A percentile compares a stretch with the other conserved stretches of the same genome.
Conservation (phyloP, 2,113 vertebrate genomes). For the Paramisgurnus dabryanus region DNA sequence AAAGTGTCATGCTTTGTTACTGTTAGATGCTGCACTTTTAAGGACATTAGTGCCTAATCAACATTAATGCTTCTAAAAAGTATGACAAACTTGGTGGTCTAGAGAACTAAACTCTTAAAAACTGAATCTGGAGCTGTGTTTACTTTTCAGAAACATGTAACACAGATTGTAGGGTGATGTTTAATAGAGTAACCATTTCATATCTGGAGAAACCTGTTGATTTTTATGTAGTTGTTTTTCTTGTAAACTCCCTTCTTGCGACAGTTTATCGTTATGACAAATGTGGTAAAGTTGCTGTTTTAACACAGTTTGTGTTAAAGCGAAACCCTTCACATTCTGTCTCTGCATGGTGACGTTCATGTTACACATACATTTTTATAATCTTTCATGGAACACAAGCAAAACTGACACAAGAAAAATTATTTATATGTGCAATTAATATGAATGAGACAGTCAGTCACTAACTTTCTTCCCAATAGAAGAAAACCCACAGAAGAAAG, state of each 20-base stretch:
- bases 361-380: too few species aligned
- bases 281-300: neutral
- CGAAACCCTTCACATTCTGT: neutral
- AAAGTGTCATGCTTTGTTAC: slow-evolving; percentile 10
- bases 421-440: too few species aligned
- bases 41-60: neutral
- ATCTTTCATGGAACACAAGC: too few species aligned
- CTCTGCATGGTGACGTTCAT: neutral
- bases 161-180: neutral
- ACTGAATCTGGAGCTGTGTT: neutral
- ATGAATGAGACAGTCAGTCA: too few species aligned
- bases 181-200: neutral
- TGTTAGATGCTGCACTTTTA: neutral
- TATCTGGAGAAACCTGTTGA: neutral
- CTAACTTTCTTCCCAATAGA: too few species aligned
- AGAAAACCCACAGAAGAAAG: too few species aligned
- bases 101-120: neutral
- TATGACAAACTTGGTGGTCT: too few species aligned
- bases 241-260: neutral
- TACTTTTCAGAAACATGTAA: neutral
- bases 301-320: neutral
- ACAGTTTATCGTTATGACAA: neutral
- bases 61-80: neutral
- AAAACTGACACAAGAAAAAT: too few species aligned
- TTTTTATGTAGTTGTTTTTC: neutral